phyloP scores from a whole-genome alignment of 64 coral and sea anemone species.

The Catalaphyllia jardinei region DNA sequence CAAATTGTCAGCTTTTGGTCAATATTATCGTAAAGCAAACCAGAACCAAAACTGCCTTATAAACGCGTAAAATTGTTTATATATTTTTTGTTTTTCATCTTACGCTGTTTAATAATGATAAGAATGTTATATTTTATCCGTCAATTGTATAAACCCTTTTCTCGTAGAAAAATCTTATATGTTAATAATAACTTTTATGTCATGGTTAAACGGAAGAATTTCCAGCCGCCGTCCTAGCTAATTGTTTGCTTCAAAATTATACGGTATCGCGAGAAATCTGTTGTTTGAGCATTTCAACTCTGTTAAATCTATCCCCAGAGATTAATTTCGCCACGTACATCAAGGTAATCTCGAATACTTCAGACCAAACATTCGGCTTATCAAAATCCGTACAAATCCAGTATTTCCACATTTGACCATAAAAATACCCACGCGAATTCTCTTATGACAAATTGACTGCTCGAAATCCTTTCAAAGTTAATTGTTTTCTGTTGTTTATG shows the following conservation, averaged over 20 bases:
- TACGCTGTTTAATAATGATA: not conserved
- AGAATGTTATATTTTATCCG: not conserved
- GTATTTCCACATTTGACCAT: not conserved
- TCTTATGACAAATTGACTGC: not conserved
- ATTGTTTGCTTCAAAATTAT: conserved; percentile 5
- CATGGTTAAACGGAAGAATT: not conserved
- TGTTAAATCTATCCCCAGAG: not conserved
- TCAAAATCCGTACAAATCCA: not conserved
- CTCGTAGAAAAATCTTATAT: not conserved
- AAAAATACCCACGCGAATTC: not conserved
- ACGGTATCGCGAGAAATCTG: not conserved
- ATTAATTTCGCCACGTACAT: conserved; percentile 1
- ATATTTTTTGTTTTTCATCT: not conserved
- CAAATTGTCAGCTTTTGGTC: not conserved
- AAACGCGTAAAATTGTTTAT: not conserved
- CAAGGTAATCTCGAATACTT: not conserved
- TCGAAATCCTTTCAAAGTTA: not conserved
- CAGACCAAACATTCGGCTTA: conserved; percentile 3
- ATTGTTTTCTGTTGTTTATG: not conserved
- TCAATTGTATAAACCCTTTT: not conserved
- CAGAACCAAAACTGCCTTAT: not conserved
- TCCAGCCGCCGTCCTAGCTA: not conserved
- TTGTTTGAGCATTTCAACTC: not conserved
- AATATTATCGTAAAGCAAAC: not conserved
- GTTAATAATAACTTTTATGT: not conserved